Evolutionary conservation across 2,888 invertebrate genomes (phyloP).

Genomic region (Miltochrista miniata): DNA sequence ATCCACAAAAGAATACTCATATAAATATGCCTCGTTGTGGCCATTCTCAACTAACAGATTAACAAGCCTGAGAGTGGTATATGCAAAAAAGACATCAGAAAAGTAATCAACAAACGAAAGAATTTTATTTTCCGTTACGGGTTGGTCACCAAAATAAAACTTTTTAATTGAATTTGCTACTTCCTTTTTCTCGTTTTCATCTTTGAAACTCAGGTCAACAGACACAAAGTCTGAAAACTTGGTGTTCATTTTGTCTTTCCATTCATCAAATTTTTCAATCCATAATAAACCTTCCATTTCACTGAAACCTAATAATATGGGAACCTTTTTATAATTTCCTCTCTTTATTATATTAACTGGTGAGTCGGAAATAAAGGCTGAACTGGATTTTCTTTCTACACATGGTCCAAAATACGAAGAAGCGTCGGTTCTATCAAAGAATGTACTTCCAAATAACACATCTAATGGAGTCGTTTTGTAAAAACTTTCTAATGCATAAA

Average conservation of each 20-base stretch:
- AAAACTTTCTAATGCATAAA: constrained; percentile 35
- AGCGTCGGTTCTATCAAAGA: constrained; percentile 10
- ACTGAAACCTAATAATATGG: constrained; percentile 42
- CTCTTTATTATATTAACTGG: constrained; percentile 28
- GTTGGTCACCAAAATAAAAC: constrained; percentile 50
- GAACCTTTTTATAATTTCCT: constrained; percentile 28
- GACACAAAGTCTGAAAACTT: constrained; percentile 51
- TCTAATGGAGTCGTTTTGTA: constrained; percentile 38
- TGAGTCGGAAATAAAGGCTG: constrained; percentile 26
- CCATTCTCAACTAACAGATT: constrained; percentile 36
- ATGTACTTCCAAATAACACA: constrained; percentile 12
- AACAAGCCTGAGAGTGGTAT: constrained; percentile 42
- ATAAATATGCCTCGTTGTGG: constrained; percentile 46
- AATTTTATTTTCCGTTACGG: constrained; percentile 27
- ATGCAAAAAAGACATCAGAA: constrained; percentile 59
- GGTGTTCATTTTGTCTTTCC: constrained; percentile 44
- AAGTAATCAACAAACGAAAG: constrained; percentile 36
- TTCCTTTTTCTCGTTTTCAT: constrained; percentile 33
- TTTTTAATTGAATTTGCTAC: constrained; percentile 39
- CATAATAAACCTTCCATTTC: constrained; percentile 48
- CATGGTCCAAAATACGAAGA: constrained; percentile 40
- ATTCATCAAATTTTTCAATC: constrained; percentile 23
- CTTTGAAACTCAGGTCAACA: constrained; percentile 45
- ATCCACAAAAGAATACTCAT: constrained; percentile 50
- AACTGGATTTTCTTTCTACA: constrained; percentile 41